Conservation (phyloP, 2,888 invertebrate species). For the Agonopterix arenella region DNA sequence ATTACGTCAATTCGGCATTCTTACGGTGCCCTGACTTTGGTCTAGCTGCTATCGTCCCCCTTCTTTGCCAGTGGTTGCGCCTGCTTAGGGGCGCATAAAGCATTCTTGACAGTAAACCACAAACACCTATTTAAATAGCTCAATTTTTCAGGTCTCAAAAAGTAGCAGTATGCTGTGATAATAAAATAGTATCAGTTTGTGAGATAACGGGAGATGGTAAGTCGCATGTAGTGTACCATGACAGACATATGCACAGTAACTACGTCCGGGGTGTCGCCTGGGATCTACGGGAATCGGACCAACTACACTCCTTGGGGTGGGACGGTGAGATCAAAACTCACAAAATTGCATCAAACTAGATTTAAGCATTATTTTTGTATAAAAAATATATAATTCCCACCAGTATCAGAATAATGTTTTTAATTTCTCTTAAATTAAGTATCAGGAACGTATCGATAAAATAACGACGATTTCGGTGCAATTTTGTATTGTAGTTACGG, state of each 20-base stretch:
- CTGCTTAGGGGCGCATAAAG: no score
- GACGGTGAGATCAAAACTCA: slow-evolving; percentile 67
- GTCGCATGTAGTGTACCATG: slow-evolving; percentile 40
- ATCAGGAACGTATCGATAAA: no score
- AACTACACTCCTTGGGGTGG: slow-evolving; percentile 77
- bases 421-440: background rate
- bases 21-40: no score
- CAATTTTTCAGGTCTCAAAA: slow-evolving; percentile 39
- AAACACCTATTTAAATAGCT: background rate
- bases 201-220: slow-evolving; percentile 29
- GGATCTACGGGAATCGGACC: slow-evolving; percentile 45
- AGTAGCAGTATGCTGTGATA: slow-evolving; percentile 64
- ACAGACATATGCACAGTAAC: slow-evolving; percentile 53
- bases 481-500: no score
- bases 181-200: slow-evolving; percentile 57
- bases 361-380: background rate
- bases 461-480: no score
- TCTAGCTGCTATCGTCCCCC: no score
- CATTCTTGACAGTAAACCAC: no score
- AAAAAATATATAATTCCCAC: background rate
- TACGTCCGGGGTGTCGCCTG: slow-evolving; percentile 75
- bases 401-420: background rate
- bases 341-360: slow-evolving; percentile 15
- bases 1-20: no score
- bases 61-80: no score